Evolutionary conservation across 2,888 invertebrate species (phyloP).

Genomic region (Scaeva pyrastri): DNA sequence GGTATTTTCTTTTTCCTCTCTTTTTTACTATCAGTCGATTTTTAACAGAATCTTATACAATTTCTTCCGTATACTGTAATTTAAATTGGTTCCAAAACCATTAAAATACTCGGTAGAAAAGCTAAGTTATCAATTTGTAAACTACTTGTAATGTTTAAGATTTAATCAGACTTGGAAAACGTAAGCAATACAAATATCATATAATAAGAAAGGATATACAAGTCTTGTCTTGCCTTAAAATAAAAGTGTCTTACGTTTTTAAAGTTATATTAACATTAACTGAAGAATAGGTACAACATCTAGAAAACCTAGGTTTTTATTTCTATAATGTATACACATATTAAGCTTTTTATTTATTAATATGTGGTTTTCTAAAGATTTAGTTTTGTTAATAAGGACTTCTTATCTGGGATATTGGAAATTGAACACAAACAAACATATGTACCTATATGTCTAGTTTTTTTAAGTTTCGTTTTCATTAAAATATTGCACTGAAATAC

Average conservation of each 20-base stretch:
- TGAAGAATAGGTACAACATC: neutral
- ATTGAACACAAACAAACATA: slow-evolving; percentile 56
- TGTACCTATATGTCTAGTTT: neutral
- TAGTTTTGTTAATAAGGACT: neutral
- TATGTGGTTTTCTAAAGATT: neutral
- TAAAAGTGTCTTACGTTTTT: neutral
- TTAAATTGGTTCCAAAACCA: no score
- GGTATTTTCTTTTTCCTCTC: no score
- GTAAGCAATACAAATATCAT: no score
- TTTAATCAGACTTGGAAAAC: neutral
- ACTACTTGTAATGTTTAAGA: neutral
- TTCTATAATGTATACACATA: no score
- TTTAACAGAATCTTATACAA: no score
- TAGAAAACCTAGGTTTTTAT: neutral
- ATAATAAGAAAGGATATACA: neutral
- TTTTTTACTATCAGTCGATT: no score
- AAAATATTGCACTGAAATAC: neutral
- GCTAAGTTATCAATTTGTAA: neutral
- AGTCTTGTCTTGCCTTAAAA: neutral
- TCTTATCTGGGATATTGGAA: slow-evolving; percentile 21
- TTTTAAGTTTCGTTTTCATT: neutral
- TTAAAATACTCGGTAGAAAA: neutral
- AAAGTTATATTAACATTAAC: neutral
- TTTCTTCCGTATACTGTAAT: no score
- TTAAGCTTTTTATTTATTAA: neutral